Evolutionary conservation across 2,888 invertebrate species (phyloP).

Genomic region (Anarsia innoxiella): DNA sequence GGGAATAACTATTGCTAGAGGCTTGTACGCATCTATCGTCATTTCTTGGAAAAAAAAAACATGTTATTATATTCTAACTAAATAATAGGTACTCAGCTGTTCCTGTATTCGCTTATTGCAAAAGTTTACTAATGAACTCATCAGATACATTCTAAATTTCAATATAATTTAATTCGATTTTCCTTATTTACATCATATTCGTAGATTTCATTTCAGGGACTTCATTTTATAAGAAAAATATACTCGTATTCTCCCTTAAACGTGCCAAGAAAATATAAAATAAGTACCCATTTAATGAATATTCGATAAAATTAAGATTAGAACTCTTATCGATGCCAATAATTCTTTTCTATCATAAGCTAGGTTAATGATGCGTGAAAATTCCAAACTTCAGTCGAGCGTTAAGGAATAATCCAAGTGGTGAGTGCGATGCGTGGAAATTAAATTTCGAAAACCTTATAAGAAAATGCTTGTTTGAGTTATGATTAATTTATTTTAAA

Average conservation of each 20-base stretch:
- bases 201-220: too few species aligned
- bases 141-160: background rate
- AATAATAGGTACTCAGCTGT: background rate
- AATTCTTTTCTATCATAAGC: slow-evolving; percentile 43
- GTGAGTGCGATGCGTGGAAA: slow-evolving; percentile 12
- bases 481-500: background rate
- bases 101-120: background rate
- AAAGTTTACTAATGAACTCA: background rate
- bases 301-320: background rate
- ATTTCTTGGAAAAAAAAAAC: too few species aligned
- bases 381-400: slow-evolving; percentile 50
- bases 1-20: too few species aligned
- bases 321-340: slow-evolving; percentile 21
- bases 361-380: slow-evolving; percentile 53
- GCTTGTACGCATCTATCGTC: too few species aligned
- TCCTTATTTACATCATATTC: too few species aligned
- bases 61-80: background rate
- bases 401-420: slow-evolving; percentile 26
- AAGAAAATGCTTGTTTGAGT: too few species aligned
- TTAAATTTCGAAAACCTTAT: background rate
- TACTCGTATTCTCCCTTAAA: too few species aligned
- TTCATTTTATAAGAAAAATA: too few species aligned
- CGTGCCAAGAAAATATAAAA: background rate
- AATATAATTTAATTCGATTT: too few species aligned
- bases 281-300: background rate